phyloP scores from a whole-genome alignment of 2,113 vertebrate genomes.

The Urocolius indicus region DNA sequence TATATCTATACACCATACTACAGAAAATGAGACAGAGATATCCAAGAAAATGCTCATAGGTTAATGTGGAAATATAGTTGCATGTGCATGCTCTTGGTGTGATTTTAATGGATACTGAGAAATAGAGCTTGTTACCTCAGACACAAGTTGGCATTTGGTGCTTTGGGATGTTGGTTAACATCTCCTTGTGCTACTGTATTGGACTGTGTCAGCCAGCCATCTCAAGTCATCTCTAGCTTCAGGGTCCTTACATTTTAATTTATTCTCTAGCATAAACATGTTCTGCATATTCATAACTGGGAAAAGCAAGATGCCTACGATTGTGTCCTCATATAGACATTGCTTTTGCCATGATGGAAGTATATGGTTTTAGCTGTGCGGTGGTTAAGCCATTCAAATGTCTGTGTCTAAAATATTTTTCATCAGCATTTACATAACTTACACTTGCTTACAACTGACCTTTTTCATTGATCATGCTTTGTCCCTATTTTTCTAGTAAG shows the following conservation, averaged over 20 bases:
- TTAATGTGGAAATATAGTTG: background rate
- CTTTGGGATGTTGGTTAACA: background rate
- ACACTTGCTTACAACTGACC: background rate
- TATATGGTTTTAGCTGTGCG: background rate
- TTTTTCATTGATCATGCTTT: background rate
- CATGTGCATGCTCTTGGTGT: background rate
- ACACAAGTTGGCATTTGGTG: background rate
- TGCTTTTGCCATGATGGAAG: background rate
- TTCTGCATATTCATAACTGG: background rate
- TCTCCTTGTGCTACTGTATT: rapidly evolving
- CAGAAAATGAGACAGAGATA: background rate
- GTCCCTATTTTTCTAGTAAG: background rate
- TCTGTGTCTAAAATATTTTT: background rate
- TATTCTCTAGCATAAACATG: background rate
- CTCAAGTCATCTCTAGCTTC: background rate
- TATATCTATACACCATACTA: background rate
- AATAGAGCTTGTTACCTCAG: background rate
- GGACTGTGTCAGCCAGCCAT: background rate
- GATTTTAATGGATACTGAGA: background rate
- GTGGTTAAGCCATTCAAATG: background rate
- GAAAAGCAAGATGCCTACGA: background rate
- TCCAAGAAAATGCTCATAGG: background rate
- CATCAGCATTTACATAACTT: background rate
- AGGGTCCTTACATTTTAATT: background rate
- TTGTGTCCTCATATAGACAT: background rate